Evolutionary conservation across 2,888 invertebrate genomes (phyloP), one percentile per base, ranked within the genome.

Genomic region (Yponomeuta plumbellus): DNA sequence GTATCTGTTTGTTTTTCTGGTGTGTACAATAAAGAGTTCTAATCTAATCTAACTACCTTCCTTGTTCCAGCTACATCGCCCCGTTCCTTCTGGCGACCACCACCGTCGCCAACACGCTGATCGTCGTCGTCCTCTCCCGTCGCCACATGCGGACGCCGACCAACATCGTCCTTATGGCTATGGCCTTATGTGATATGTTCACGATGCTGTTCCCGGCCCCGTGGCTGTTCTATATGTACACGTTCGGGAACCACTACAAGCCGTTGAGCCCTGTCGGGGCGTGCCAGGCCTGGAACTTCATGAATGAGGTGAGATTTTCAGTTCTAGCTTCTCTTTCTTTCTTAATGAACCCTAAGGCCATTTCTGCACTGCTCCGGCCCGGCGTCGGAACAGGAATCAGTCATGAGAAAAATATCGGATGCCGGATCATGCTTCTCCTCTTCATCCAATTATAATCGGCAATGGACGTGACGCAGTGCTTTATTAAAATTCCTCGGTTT

Each of bases 121-220:
- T 98, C 71, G 97, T 98, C 17, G 93, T 98, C 52, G 98, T 98
- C 0, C 92, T 98, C 44, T 95, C 97, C 68, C 96, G 97, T 72
- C 93, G 96, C 52, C 97, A 98, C 84, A 98, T 98, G 98, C 85
- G 96, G 39, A 96, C 97, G 0, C 97, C 98, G 0, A 98, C 98
- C 6, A 98, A 98, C 85, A 94, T 95, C n/a, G 96, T 98, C 0
- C 93, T 98, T 2, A 95, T 97, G 93, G 96, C 96, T n/a, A 98
- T 98, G 97, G 98, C 98, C 0, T 92, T 98, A 5, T 97, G 97
- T 73, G 98, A 98, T 86, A 96, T 98, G 94, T 94, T 98, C 82
- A 98, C 98, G 0, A 95, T 97, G 77, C 92, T 97, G 66, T 95
- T 97, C 78, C 97, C 97, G 0, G 95, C 97, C 0, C 97, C 97